phyloP scores from a whole-genome alignment of 2,797 vertebrate genomes.

The Myotis planiceps region DNA sequence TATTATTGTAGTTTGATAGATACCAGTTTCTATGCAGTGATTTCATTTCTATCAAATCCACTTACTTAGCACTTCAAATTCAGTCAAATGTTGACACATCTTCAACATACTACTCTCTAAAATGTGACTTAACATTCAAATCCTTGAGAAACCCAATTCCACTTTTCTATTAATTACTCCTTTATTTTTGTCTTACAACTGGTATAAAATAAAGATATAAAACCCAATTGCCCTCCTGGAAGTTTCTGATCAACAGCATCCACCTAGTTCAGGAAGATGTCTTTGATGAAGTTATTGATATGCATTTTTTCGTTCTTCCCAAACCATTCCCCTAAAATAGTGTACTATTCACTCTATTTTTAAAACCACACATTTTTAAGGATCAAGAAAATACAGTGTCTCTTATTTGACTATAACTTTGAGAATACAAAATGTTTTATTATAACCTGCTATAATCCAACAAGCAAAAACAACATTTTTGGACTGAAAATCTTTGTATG shows the following conservation, averaged over 20 bases:
- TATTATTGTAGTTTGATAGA: not conserved
- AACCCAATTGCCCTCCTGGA: constrained; percentile 8
- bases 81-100: not conserved
- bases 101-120: not conserved
- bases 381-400: not conserved
- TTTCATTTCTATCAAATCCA: constrained; percentile 39
- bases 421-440: not conserved
- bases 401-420: not conserved
- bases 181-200: not conserved
- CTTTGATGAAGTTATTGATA: not conserved
- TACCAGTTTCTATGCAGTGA: not conserved
- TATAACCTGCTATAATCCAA: not conserved
- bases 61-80: constrained; percentile 45
- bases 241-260: not conserved
- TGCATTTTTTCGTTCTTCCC: not conserved
- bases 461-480: not conserved
- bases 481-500: not conserved
- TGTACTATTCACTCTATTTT: not conserved
- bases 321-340: not conserved
- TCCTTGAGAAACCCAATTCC: constrained; percentile 21
- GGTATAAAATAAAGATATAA: constrained; percentile 11
- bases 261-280: not conserved
- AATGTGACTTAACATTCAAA: constrained; percentile 30
- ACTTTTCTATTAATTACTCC: not conserved
- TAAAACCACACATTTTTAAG: constrained; percentile 10